Conservation (phyloP, 1,140 invertebrate genomes). For the Neodiprion fabricii region DNA sequence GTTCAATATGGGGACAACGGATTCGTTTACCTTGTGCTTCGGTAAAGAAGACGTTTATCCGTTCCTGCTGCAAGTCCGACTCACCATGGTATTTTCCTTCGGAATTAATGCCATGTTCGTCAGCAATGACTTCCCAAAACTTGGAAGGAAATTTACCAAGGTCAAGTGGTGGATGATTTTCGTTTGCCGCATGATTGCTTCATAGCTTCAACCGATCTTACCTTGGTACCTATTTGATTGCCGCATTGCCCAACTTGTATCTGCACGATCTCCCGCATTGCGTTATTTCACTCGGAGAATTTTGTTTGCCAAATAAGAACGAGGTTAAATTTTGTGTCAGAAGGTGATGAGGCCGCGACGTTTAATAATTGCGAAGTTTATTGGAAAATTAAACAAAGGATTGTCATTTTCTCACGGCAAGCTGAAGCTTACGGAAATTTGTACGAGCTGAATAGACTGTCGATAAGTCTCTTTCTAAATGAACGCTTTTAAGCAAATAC, state of each 20-base stretch:
- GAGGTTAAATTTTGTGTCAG: neutral
- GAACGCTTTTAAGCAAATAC: no score
- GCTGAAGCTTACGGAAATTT: neutral
- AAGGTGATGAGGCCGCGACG: neutral
- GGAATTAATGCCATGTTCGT: slow-evolving; percentile 84
- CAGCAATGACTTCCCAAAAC: slow-evolving; percentile 92
- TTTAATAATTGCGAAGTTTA: neutral
- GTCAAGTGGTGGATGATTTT: neutral
- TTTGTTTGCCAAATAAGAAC: neutral
- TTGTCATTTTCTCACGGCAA: neutral
- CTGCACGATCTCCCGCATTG: slow-evolving; percentile 70
- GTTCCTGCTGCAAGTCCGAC: slow-evolving; percentile 78
- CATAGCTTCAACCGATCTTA: slow-evolving; percentile 33
- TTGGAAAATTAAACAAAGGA: neutral
- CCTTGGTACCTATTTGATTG: slow-evolving; percentile 69
- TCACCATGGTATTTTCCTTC: slow-evolving; percentile 78
- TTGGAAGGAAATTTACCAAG: slow-evolving; percentile 52
- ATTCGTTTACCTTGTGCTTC: slow-evolving; percentile 70
- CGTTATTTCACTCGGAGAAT: neutral
- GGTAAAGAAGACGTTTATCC: slow-evolving; percentile 88
- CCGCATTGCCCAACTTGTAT: slow-evolving; percentile 70
- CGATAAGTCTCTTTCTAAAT: no score
- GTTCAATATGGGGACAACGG: neutral
- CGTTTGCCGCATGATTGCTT: no score
- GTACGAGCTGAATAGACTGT: no score